Evolutionary conservation across 2,888 invertebrate genomes (phyloP), one percentile per base, ranked within the genome.

Genomic region (Polyploca ridens): DNA sequence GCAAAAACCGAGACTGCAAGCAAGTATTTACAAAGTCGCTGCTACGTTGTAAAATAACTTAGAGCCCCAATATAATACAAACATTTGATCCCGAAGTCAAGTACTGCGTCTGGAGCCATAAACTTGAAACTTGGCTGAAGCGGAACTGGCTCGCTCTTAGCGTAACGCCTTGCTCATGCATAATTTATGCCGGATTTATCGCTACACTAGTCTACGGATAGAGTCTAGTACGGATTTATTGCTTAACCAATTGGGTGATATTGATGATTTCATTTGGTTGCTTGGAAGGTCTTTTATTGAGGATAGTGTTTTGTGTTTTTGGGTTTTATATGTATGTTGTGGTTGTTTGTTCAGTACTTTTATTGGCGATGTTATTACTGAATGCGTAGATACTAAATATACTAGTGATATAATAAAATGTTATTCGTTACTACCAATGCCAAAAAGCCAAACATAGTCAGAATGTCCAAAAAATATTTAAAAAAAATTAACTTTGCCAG

Each of bases 41-140:
- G 19, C 54, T n/a, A 49, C 59, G n/a, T 59, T 59, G 10, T 59
- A 33, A 59, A 54, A 54, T 54, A 54, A 59, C 59, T 35, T 14
- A 35, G 35, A 16, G 35, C 35, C 16, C 38, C 35, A 10, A 59
- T 59, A 59, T 59, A 59, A 61, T 67, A 64, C 62, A 65, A 69
- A 66, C 66, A 72, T 74, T 82, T 82, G 82, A 82, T 75, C 80
- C 78, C 68, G 64, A 71, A 84, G 83, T 83, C 82, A 83, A 84
- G 75, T 74, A 72, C 70, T 68, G 70, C 66, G 78, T 74, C 79
- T 76, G 74, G 72, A 71, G 72, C 65, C 44, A 73, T 77, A 83
- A 80, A 77, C 73, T 76, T 76, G 61, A 64, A 64, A 75, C 74
- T 73, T 78, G 73, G 76, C 78, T 76, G 19, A 54, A 54, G 54